Evolutionary conservation across 2,797 vertebrate genomes (phyloP).

Genomic region (Eulemur coronatus): DNA sequence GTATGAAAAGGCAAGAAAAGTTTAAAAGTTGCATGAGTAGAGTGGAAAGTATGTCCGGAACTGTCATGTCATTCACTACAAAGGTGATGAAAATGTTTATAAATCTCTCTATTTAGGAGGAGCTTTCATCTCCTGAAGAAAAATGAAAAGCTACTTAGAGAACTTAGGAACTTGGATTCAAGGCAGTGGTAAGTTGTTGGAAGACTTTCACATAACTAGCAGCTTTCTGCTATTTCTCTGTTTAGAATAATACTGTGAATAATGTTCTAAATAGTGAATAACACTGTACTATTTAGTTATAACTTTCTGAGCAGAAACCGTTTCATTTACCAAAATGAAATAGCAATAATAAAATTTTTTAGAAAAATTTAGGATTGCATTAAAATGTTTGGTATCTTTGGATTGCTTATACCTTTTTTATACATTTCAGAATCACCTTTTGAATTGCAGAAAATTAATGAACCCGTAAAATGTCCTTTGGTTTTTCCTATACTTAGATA

Average conservation of each 20-base stretch:
- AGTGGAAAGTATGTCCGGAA: slow-evolving; percentile 69
- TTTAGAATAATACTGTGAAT: slow-evolving; percentile 1
- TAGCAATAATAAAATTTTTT: not conserved
- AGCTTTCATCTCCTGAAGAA: slow-evolving; percentile 99
- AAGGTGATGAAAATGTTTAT: slow-evolving; percentile 78
- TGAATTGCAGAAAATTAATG: slow-evolving; percentile 26
- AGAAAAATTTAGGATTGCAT: not conserved
- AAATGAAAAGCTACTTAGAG: slow-evolving; percentile 97
- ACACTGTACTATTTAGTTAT: slow-evolving; percentile 5
- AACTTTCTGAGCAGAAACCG: slow-evolving; percentile 20
- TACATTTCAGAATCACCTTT: slow-evolving; percentile 44
- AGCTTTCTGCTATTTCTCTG: not conserved
- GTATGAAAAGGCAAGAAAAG: slow-evolving; percentile 72
- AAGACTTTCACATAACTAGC: not conserved
- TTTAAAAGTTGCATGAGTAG: slow-evolving; percentile 66
- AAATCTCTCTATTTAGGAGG: slow-evolving; percentile 89
- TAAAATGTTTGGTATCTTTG: slow-evolving; percentile 19
- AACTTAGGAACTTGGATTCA: slow-evolving; percentile 98
- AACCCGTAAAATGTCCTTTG: not conserved
- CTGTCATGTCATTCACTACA: slow-evolving; percentile 70
- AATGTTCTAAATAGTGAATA: not conserved
- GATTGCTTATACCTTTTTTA: slow-evolving; percentile 18
- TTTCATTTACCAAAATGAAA: not conserved
- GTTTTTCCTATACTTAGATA: not conserved
- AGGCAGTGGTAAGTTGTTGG: slow-evolving; percentile 93